Conservation (phyloP, 2,113 vertebrate species). For the Archocentrus centrarchus region DNA sequence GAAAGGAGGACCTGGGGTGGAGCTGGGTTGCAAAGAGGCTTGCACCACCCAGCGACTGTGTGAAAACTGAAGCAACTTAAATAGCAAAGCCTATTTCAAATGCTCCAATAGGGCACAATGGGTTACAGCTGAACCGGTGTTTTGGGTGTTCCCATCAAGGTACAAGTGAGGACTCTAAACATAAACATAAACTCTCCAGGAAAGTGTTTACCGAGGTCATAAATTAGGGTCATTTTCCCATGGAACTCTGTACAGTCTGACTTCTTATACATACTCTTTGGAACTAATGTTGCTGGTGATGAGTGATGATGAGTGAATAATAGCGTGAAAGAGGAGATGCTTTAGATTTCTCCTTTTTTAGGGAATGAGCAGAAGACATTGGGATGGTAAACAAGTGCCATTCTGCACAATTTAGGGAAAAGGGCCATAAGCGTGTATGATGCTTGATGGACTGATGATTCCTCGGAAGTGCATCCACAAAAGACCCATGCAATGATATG, state of each 20-base stretch:
- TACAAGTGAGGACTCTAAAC: background rate
- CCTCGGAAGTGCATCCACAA: background rate
- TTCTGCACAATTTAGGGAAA: accelerated
- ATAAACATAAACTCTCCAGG: too few species aligned
- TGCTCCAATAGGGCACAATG: background rate
- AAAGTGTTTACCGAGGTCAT: too few species aligned
- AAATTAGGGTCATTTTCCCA: too few species aligned
- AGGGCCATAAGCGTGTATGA: background rate
- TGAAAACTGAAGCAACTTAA: background rate
- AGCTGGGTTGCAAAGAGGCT: background rate
- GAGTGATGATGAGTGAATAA: background rate
- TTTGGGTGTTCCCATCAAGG: background rate
- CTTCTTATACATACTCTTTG: too few species aligned
- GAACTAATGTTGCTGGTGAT: too few species aligned
- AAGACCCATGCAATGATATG: background rate
- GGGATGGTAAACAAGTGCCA: background rate
- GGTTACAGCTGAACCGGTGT: background rate
- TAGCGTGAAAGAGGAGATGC: too few species aligned
- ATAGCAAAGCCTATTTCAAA: background rate
- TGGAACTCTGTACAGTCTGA: too few species aligned
- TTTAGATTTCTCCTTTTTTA: background rate
- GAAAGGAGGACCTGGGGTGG: background rate
- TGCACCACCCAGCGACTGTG: background rate
- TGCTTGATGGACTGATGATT: background rate
- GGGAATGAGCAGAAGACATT: background rate